These are phyloP conservation scores for Andricus grossulariae DNA, from an alignment of 1,140 invertebrate genomes.

Conservation along the genomic window DNA sequence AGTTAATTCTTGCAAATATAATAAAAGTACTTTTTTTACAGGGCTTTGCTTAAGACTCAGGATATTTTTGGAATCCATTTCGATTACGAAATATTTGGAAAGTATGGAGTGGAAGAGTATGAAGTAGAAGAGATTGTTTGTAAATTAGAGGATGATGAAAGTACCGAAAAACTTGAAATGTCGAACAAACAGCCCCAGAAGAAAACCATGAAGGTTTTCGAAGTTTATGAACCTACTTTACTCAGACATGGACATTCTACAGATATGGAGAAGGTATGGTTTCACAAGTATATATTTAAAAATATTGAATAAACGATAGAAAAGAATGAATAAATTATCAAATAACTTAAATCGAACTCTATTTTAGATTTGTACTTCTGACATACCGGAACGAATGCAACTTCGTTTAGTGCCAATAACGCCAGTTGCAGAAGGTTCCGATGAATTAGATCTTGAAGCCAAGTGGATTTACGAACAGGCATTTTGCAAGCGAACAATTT, in stretches of 20 bases:
- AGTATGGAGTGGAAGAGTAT: conserved; percentile 89
- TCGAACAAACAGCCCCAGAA: conserved; percentile 86
- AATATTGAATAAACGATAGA: neutral
- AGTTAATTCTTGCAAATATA: neutral
- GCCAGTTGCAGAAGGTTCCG: conserved; percentile 86
- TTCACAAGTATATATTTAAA: conserved; percentile 25
- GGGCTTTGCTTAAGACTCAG: conserved; percentile 91
- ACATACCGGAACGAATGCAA: conserved; percentile 95
- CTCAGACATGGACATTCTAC: conserved; percentile 97
- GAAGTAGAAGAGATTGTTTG: conserved; percentile 86
- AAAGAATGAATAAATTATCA: neutral
- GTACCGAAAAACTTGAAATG: conserved; percentile 76
- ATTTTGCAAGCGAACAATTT: conserved; percentile 89
- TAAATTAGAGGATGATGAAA: conserved; percentile 84
- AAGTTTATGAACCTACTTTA: conserved; percentile 98
- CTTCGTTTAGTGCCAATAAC: conserved; percentile 91
- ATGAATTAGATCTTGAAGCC: conserved; percentile 95
- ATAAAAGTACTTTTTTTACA: conserved; percentile 28
- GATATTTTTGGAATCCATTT: conserved; percentile 99
- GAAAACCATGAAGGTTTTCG: conserved; percentile 90
- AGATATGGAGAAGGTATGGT: conserved; percentile 88
- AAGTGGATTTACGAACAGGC: conserved; percentile 98
- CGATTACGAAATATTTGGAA: conserved; percentile 96
- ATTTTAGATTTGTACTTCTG: conserved; percentile 86
- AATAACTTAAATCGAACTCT: neutral